phyloP scores from a whole-genome alignment of 2,113 vertebrate genomes.

The Fregata magnificens region DNA sequence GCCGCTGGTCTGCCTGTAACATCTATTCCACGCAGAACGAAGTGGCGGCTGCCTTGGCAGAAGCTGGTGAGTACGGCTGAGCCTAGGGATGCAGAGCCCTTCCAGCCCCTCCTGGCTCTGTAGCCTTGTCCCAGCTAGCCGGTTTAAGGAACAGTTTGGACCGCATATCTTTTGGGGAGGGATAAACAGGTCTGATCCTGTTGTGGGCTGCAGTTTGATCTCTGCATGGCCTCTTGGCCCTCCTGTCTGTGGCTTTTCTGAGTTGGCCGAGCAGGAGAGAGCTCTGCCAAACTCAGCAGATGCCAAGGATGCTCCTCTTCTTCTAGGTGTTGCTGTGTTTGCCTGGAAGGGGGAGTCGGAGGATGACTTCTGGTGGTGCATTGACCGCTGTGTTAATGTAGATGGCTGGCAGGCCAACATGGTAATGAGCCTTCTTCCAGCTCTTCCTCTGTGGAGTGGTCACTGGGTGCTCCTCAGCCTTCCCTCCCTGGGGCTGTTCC shows the following conservation, averaged over 20 bases:
- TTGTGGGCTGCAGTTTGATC: neutral
- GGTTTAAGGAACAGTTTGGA: neutral
- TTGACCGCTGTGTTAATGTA: constrained; percentile 93
- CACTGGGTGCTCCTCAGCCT: neutral
- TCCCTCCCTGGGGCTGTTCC: neutral
- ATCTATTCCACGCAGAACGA: constrained; percentile 99
- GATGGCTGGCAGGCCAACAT: constrained; percentile 98
- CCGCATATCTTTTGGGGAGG: neutral
- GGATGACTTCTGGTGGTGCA: constrained; percentile 99
- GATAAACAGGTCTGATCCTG: neutral
- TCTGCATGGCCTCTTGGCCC: neutral
- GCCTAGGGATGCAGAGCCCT: neutral
- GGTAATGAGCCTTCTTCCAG: constrained; percentile 73
- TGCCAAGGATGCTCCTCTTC: constrained; percentile 13
- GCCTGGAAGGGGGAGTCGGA: constrained; percentile 99
- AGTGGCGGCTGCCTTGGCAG: constrained; percentile 93
- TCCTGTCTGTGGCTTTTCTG: neutral
- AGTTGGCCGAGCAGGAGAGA: neutral
- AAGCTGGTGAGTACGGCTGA: constrained; percentile 79
- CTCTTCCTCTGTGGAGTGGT: neutral
- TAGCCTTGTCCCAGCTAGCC: fast-evolving
- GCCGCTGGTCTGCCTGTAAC: constrained; percentile 98
- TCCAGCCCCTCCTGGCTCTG: neutral
- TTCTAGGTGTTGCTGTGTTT: constrained; percentile 92
- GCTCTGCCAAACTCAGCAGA: neutral